A percentile compares a stretch with the other conserved stretches of the same genome.
Evolutionary conservation across 2,888 invertebrate species (phyloP).

Genomic region (Diaperis boleti): DNA sequence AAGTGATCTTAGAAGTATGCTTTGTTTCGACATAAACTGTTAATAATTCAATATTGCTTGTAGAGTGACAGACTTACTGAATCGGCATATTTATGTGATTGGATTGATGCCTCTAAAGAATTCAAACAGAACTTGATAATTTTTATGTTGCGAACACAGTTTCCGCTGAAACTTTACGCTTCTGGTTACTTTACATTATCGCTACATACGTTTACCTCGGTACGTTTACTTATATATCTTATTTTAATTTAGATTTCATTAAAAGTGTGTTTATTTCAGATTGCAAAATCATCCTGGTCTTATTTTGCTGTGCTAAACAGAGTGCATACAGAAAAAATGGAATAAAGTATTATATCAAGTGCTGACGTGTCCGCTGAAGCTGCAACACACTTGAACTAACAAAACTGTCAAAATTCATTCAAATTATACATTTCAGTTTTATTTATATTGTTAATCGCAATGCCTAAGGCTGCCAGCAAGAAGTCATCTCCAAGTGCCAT

Average conservation of each 20-base stretch:
- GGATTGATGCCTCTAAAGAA: conserved; percentile 27
- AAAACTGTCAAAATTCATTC: too few species aligned
- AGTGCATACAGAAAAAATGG: background rate
- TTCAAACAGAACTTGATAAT: conserved; percentile 66
- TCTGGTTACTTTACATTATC: conserved; percentile 68
- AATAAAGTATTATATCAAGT: too few species aligned
- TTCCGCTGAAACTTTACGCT: conserved; percentile 68
- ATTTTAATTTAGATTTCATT: background rate
- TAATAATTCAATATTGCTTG: conserved; percentile 22
- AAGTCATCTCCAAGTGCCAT: too few species aligned
- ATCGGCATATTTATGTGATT: conserved; percentile 65
- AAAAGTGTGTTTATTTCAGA: too few species aligned
- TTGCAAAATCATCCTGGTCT: background rate
- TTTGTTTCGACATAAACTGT: background rate
- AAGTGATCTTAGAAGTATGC: conserved; percentile 69
- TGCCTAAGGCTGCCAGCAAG: too few species aligned
- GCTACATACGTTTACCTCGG: conserved; percentile 68
- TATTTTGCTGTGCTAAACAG: background rate
- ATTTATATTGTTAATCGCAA: too few species aligned
- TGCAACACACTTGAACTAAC: too few species aligned
- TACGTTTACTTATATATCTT: conserved; percentile 55
- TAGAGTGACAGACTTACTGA: conserved; percentile 66
- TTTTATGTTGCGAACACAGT: conserved; percentile 66
- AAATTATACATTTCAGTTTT: too few species aligned
- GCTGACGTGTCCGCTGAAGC: too few species aligned